Base-by-base conservation (phyloP, 1,140 invertebrate species). In the Psix sp. region DNA sequence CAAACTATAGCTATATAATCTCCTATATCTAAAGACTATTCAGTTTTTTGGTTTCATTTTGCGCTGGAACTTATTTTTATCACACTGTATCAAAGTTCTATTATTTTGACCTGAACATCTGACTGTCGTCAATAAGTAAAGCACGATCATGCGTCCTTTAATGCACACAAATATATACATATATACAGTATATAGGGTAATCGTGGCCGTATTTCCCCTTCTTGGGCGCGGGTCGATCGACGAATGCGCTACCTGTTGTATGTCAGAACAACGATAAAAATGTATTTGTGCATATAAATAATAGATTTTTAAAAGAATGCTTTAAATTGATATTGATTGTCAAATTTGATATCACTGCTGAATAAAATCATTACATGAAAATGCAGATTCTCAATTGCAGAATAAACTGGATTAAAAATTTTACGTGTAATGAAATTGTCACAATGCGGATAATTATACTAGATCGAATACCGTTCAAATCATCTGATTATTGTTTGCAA, bases 111-210 rank as follows among this genome's bases (percentile, higher is more conserved):
- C 56, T 38, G 40, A 66, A 48, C 48, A 57, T 74, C 71, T 74
- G 49, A 63, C 56, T 67, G 63, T 68, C 63, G 71, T 74, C 71
- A 67, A 74, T 74, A 74, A 67, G 62, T 74, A 49, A 63, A 74
- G 63, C 71, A 74, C 71, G 63, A 74, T 67, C 57, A 57, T 52
- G 71, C 71, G 71, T 74, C 71, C 63, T 74, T 74, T 74, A 67
- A 74, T 74, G 71, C 63, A 74, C 71, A 74, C 63, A 56, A 57
- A 74, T 74, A 74, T 73, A 66, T 56, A 62, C 49, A 56, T 62
- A 29, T 29, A 65, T 52, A 56, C 48, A 45, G n/a, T 51, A 60
- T 74, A 65, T 67, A 67, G 71, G 62, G 51, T 67, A 67, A 74
- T 65, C 71, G 48, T 67, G 62, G 62, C 70, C 38, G 52, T 74